Base-by-base conservation (phyloP, 2,797 vertebrate genomes). In the Semaprochilodus insignis region DNA sequence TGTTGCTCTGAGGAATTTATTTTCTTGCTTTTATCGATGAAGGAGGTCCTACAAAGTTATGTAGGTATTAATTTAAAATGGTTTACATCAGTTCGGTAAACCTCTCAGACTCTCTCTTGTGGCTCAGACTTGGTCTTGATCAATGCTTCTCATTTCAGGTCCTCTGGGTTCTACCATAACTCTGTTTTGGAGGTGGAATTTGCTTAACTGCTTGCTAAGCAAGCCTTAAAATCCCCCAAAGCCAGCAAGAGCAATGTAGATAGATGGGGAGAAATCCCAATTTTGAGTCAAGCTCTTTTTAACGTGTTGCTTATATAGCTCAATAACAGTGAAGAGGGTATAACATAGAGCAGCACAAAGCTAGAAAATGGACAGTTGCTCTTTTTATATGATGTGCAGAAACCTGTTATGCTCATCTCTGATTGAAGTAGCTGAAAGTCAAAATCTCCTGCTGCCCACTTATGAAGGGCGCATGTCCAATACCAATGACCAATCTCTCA, bases 201-300 rank as follows among this genome's bases (percentile, higher is more conserved):
- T 19, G 19, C 81, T 88, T 91, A 92, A 89, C 87, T 89, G 89
- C 89, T 89, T 87, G 88, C 85, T 85, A 85, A 89, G 89, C 91
- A 85, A 84, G 88, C 80, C 86, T 79, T 2, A 5, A 90, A 93
- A 91, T 90, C 86, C 84, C 85, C 89, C 86, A 88, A 85, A 89
- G 83, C 83, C 86, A 71, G 79, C 80, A 83, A 88, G 44, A 13
- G 44, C 91, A 91, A 92, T 92, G 89, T 82, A 63, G 57, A 60
- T 13, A 31, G 23, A 21, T 23, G 55, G 25, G 11, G 2, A 34
- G 7, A 10, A 40, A 73, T 52, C 17, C 44, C 44, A 48, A 48
- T 66, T 55, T 57, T 19, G 27, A 81, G 63, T 23, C 23, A 52
- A 34, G 17, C 60, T 73, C 77, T 63, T 63, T 72, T 34, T 73